Percentiles rank a stretch among this genome's conserved stretches.
Evolutionary conservation across 92 coral and sea anemone genomes (phyloP).

Genomic region (Paramuricea clavata): DNA sequence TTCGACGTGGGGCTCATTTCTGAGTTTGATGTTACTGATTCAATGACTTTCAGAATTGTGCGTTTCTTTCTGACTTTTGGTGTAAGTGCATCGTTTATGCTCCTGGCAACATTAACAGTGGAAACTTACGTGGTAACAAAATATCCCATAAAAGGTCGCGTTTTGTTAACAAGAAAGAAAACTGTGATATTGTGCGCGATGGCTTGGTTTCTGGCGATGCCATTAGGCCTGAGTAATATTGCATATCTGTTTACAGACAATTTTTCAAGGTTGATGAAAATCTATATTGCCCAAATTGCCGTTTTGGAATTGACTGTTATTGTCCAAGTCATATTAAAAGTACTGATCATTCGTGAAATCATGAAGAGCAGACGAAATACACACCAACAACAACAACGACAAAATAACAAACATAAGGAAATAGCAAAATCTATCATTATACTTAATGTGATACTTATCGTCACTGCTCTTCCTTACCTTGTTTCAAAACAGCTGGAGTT

Average conservation of each 20-base stretch:
- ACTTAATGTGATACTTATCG: constrained; percentile 5
- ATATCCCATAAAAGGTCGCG: neutral
- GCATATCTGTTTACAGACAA: neutral
- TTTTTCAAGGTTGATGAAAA: neutral
- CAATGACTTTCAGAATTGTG: neutral
- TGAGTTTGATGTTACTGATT: neutral
- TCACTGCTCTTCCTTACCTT: constrained; percentile 20
- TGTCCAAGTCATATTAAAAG: neutral
- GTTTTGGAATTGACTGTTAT: constrained; percentile 7
- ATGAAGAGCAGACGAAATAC: constrained; percentile 21
- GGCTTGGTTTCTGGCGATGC: constrained; percentile 79
- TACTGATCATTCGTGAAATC: neutral
- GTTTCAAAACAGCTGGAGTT: constrained; percentile 11
- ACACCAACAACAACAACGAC: too few relatives aligned
- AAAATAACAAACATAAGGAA: constrained; percentile 6
- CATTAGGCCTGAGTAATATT: constrained; percentile 17
- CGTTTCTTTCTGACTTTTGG: neutral
- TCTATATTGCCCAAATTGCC: neutral
- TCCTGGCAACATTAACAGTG: constrained; percentile 1
- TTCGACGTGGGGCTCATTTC: neutral
- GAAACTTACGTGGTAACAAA: constrained; percentile 27
- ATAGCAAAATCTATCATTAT: constrained; percentile 16
- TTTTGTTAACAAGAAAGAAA: constrained; percentile 34
- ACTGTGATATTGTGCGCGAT: constrained; percentile 76
- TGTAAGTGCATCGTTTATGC: neutral